These are phyloP conservation scores for Parapsyche elsis DNA, from an alignment of 1,140 invertebrate genomes.

Conservation along the genomic window DNA sequence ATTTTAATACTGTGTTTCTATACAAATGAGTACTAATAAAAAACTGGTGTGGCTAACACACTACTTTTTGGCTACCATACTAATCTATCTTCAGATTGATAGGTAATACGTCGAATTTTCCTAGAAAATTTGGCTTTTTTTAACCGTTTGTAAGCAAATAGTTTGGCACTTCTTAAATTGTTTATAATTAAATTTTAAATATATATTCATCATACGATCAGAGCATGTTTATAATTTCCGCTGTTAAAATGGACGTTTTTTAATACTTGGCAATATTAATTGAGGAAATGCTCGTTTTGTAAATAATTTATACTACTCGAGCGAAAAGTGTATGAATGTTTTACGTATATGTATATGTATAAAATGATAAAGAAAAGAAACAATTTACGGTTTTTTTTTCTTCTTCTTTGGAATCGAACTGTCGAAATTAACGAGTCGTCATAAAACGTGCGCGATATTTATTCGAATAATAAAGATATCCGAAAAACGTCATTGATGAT, in stretches of 20 bases:
- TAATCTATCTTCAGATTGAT: no score
- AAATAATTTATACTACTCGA: constrained; percentile 21
- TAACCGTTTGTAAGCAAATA: no score
- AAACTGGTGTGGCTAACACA: no score
- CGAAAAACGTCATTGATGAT: background rate
- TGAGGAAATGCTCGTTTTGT: constrained; percentile 28
- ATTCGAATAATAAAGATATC: constrained; percentile 24
- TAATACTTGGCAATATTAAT: background rate
- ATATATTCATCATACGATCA: no score
- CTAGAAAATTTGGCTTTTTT: no score
- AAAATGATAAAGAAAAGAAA: background rate
- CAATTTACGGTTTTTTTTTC: background rate
- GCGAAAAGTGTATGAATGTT: background rate
- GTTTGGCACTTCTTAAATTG: no score
- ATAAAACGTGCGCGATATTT: constrained; percentile 3
- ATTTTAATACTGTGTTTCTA: constrained; percentile 11
- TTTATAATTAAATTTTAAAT: no score
- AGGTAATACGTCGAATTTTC: no score
- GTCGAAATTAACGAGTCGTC: constrained; percentile 13
- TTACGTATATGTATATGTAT: background rate
- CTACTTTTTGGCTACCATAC: no score
- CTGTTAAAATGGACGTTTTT: background rate
- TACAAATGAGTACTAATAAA: background rate
- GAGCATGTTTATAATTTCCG: background rate
- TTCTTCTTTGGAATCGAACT: no score